Conservation (phyloP, 2,113 vertebrate genomes). For the Fukomys damarensis region DNA sequence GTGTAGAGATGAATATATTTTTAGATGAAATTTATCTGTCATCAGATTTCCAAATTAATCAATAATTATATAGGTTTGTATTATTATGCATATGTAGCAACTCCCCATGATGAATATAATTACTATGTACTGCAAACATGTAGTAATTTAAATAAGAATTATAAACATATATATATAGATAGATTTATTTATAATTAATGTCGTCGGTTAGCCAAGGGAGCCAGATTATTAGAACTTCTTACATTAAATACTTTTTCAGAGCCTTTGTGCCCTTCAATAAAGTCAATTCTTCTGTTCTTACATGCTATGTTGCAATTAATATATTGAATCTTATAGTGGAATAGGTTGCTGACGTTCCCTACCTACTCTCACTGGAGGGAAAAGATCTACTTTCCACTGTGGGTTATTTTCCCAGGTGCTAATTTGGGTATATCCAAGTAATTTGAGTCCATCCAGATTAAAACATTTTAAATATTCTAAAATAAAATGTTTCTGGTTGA, state of each 20-base stretch:
- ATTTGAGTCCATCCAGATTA: neutral
- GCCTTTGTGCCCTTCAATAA: neutral
- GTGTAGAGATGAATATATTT: neutral
- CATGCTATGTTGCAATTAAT: neutral
- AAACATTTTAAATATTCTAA: neutral
- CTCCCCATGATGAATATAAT: neutral
- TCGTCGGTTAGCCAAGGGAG: neutral
- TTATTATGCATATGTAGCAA: neutral
- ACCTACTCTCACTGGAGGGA: neutral
- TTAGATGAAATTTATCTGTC: conserved; percentile 39
- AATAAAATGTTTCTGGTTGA: neutral
- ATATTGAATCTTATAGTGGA: neutral
- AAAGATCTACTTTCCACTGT: neutral
- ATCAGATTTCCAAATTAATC: conserved; percentile 43
- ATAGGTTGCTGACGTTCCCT: neutral
- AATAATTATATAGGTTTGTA: neutral
- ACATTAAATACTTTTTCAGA: conserved; percentile 1
- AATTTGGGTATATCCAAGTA: neutral
- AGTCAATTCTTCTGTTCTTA: neutral
- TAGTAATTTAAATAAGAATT: neutral
- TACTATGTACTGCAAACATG: neutral
- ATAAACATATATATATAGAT: neutral
- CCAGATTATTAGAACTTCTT: neutral
- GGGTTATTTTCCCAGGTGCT: neutral
- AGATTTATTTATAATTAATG: conserved; percentile 23